These are phyloP conservation scores for Lathronympha strigana DNA, from an alignment of 2,888 invertebrate genomes.

Conservation along the genomic window DNA sequence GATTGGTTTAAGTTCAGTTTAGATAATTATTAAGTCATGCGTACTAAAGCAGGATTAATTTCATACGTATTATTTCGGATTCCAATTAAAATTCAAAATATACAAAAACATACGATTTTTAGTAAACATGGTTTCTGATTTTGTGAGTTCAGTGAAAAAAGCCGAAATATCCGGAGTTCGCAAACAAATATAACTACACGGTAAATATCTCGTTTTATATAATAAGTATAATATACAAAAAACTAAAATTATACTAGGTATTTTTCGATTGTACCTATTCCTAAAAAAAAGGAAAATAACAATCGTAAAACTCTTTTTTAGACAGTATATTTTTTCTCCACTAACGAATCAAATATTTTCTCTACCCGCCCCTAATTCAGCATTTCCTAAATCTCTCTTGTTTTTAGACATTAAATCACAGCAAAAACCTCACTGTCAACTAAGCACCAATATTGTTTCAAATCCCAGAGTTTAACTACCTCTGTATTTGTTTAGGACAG, in stretches of 20 bases:
- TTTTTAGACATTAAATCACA: constrained; percentile 24
- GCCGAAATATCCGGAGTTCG: no score
- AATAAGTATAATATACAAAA: no score
- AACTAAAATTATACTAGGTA: no score
- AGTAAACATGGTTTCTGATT: no score
- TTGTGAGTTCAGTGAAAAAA: no score
- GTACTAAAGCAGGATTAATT: neutral
- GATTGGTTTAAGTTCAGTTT: neutral
- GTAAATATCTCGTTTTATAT: no score
- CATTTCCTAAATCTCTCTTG: neutral
- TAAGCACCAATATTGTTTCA: constrained; percentile 40
- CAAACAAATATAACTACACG: no score
- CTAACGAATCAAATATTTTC: constrained; percentile 29
- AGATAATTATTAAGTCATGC: neutral
- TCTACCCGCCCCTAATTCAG: constrained; percentile 4
- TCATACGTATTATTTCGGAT: no score
- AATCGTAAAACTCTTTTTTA: neutral
- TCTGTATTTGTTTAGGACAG: constrained; percentile 50
- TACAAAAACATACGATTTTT: no score
- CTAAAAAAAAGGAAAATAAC: no score
- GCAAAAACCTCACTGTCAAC: constrained; percentile 22
- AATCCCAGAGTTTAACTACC: constrained; percentile 31
- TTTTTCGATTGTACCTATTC: no score
- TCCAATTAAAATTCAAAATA: no score
- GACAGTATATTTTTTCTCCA: neutral